These are phyloP conservation scores for Petrophora chlorosata DNA, from an alignment of 2,888 invertebrate genomes.

Conservation along the genomic window DNA sequence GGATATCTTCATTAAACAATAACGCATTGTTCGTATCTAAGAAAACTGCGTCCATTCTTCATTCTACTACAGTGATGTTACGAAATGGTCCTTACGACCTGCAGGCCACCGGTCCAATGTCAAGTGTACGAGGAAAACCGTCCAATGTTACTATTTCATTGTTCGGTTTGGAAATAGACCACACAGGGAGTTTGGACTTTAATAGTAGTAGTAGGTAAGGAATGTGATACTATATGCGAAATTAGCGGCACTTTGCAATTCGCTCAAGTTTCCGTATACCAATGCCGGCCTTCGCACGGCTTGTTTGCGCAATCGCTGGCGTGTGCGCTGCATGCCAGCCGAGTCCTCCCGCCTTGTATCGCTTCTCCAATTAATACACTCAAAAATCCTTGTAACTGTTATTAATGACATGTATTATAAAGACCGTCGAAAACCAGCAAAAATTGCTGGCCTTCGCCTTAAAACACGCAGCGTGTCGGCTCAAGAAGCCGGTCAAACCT, in stretches of 20 bases:
- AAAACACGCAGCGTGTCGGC: slow-evolving; percentile 24
- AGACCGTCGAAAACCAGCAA: slow-evolving; percentile 22
- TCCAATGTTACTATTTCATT: slow-evolving; percentile 27
- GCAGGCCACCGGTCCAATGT: slow-evolving; percentile 56
- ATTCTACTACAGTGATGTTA: slow-evolving; percentile 46
- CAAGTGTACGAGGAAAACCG: slow-evolving; percentile 69
- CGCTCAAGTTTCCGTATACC: slow-evolving; percentile 60
- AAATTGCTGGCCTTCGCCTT: slow-evolving; percentile 34
- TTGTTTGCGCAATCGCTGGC: slow-evolving; percentile 55
- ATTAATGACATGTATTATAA: slow-evolving; percentile 1
- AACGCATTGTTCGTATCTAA: slow-evolving; percentile 15
- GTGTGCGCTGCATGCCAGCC: slow-evolving; percentile 50
- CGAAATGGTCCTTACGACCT: slow-evolving; percentile 52
- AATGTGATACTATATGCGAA: slow-evolving; percentile 36
- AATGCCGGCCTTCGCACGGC: slow-evolving; percentile 54
- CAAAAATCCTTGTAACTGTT: slow-evolving; percentile 3
- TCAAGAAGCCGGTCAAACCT: slow-evolving; percentile 42
- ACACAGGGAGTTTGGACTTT: slow-evolving; percentile 8
- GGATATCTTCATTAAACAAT: background rate
- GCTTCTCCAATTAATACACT: slow-evolving; percentile 1
- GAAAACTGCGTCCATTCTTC: slow-evolving; percentile 16
- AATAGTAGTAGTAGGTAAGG: slow-evolving; percentile 14
- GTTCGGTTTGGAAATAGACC: slow-evolving; percentile 37
- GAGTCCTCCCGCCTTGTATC: slow-evolving; percentile 44
- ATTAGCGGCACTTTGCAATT: slow-evolving; percentile 60